phyloP scores from a whole-genome alignment of 2,113 vertebrate genomes.

The Ivindomyrus marchei region DNA sequence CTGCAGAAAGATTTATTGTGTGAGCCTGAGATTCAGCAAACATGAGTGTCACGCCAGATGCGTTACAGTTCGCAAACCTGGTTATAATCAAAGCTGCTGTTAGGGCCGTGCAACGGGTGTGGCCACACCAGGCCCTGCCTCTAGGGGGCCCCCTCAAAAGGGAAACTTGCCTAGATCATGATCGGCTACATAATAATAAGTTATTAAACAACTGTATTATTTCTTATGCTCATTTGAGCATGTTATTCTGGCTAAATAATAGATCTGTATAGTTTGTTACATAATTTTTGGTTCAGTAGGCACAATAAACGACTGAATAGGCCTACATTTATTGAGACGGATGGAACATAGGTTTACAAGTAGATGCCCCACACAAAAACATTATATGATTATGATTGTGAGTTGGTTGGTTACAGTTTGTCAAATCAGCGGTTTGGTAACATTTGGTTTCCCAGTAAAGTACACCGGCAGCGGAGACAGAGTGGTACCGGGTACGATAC shows the following conservation, averaged over 20 bases:
- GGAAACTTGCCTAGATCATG: neutral
- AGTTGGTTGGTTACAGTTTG: neutral
- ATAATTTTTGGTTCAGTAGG: too few relatives aligned
- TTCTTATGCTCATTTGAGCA: neutral
- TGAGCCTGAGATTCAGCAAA: too few relatives aligned
- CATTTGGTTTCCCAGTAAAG: neutral
- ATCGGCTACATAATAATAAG: neutral
- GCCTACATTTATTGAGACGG: neutral
- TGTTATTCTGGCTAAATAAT: neutral
- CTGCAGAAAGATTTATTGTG: too few relatives aligned
- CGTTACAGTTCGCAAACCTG: too few relatives aligned
- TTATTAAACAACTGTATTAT: neutral
- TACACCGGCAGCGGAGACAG: too few relatives aligned
- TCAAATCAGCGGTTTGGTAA: neutral
- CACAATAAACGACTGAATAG: neutral
- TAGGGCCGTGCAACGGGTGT: neutral
- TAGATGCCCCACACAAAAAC: neutral
- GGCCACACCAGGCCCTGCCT: neutral
- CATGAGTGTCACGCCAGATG: too few relatives aligned
- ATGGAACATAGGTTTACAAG: neutral
- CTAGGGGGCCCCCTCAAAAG: neutral
- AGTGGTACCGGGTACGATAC: neutral
- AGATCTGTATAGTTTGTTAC: neutral
- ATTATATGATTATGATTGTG: neutral
- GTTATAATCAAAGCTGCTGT: neutral